Conservation (phyloP, 2,888 invertebrate genomes). For the Rhaphigaster nebulosa region DNA sequence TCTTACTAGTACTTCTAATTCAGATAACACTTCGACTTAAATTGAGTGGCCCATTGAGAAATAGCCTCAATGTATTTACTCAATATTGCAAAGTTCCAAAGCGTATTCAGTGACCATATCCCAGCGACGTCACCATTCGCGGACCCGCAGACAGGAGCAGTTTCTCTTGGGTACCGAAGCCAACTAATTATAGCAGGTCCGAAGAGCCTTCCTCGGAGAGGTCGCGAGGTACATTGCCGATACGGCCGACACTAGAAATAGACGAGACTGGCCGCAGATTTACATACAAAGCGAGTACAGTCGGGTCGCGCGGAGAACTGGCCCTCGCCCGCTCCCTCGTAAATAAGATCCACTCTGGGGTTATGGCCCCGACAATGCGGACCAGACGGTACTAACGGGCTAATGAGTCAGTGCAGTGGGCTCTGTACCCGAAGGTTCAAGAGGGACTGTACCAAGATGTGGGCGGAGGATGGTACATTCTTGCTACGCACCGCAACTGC, state of each 20-base stretch:
- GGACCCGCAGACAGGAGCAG: not conserved
- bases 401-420: constrained; percentile 48
- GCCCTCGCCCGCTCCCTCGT: constrained; percentile 36
- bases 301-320: not conserved
- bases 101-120: not conserved
- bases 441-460: not conserved
- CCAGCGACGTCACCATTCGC: not conserved
- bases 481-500: not conserved
- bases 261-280: constrained; percentile 52
- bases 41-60: not conserved
- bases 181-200: constrained; percentile 40
- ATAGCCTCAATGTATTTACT: not conserved
- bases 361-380: constrained; percentile 23
- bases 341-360: constrained; percentile 41
- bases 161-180: not conserved
- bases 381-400: constrained; percentile 47
- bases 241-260: constrained; percentile 53
- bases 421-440: not conserved
- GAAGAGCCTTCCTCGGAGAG: constrained; percentile 6
- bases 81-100: not conserved
- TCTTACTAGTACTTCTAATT: too few relatives aligned
- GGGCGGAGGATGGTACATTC: constrained; percentile 16
- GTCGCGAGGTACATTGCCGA: constrained; percentile 36
- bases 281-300: constrained; percentile 58
- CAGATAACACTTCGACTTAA: too few relatives aligned